Percentiles rank a stretch among this genome's conserved stretches.
Conservation (phyloP, 2,888 invertebrate genomes). For the Pyralis farinalis region DNA sequence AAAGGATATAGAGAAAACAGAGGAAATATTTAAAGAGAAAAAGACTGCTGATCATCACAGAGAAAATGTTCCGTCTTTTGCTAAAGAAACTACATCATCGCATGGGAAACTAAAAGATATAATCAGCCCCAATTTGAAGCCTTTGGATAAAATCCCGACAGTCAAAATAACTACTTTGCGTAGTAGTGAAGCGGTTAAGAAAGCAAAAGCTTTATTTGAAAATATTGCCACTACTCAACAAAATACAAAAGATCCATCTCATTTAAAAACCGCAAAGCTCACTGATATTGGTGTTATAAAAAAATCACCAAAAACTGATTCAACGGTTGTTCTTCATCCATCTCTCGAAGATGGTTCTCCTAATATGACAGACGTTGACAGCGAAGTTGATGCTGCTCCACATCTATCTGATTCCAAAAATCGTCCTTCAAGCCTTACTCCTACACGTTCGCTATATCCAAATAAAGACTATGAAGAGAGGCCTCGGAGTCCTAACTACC, state of each 20-base stretch:
- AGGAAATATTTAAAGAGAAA: constrained; percentile 18
- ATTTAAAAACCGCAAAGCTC: constrained; percentile 55
- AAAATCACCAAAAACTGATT: constrained; percentile 48
- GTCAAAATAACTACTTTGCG: constrained; percentile 68
- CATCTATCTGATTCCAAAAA: constrained; percentile 24
- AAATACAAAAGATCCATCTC: constrained; percentile 41
- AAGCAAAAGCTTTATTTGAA: constrained; percentile 87
- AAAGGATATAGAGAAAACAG: constrained; percentile 18
- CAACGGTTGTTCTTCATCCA: constrained; percentile 38
- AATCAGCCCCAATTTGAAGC: constrained; percentile 35
- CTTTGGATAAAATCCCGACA: constrained; percentile 39
- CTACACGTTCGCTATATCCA: constrained; percentile 24
- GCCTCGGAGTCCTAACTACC: constrained; percentile 37
- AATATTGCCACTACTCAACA: constrained; percentile 72
- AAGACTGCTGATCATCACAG: constrained; percentile 24
- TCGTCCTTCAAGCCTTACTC: constrained; percentile 29
- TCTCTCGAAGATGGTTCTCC: constrained; percentile 39
- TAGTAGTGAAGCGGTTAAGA: constrained; percentile 84
- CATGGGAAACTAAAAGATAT: constrained; percentile 42
- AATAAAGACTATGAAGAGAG: constrained; percentile 30
- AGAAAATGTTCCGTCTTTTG: constrained; percentile 28
- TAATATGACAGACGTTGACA: constrained; percentile 35
- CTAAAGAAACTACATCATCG: constrained; percentile 46
- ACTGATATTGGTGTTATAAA: constrained; percentile 73
- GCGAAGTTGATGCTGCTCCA: constrained; percentile 31